Base-by-base conservation (phyloP, 2,888 invertebrate genomes). In the Malacosoma neustria region DNA sequence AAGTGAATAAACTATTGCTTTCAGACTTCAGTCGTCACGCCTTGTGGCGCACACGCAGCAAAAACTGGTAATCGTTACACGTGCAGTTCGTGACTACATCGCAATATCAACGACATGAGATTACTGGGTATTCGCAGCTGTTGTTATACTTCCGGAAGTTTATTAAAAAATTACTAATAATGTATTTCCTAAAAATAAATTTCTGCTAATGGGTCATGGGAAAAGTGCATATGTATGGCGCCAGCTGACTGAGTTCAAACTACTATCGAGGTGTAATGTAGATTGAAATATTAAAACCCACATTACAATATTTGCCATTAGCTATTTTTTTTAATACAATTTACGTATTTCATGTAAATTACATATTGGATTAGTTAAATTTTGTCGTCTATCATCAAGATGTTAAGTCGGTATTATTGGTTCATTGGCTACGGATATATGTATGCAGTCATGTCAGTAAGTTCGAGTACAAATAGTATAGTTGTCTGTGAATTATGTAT, bases 1-100 rank as follows among this genome's bases (percentile, higher is more conserved):
- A 80, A 81, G 72, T 71, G 67, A 71, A 69, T 76, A 76, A 76
- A 79, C 71, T 77, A 80, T n/a, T n/a, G 74, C 77, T 77, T 82
- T 81, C 75, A 72, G 72, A 67, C 77, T 82, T 81, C 75, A 72
- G 72, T 67, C 68, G 77, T 79, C 66, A 81, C 76, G 82, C 64
- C 75, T 59, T 61, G 61, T 55, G 57, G 73, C 65, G 57, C 62
- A 57, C 58, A 59, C 53, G 57, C 48, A 46, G 61, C 67, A 82
- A 81, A 82, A 80, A 79, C 61, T 57, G 60, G 58, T 62, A 64
- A 66, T 71, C 68, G 62, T 68, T 62, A 57, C 22, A 22, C 22
- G 5, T 22, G 22, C 22, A 63, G 66, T 68, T 65, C 69, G 63
- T 61, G 65, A 61, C 69, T 60, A 42, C 43, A 33, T 49, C 54